These are phyloP conservation scores for Poecile atricapillus DNA, from an alignment of 2,113 vertebrate species.

Conservation along the genomic window DNA sequence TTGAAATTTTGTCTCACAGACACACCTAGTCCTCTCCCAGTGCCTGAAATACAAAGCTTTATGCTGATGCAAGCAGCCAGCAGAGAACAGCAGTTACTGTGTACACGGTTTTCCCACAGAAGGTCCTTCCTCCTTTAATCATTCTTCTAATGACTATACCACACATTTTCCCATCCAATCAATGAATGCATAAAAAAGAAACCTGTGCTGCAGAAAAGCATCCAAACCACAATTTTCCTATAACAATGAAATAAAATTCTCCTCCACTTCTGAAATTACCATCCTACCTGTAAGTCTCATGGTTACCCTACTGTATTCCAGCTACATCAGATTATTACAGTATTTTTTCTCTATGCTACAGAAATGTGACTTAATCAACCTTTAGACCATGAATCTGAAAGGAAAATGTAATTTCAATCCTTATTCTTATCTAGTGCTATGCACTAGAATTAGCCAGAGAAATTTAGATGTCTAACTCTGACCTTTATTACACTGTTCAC, in stretches of 20 bases:
- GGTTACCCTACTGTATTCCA: not conserved
- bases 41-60: not conserved
- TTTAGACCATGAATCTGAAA: not conserved
- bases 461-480: not conserved
- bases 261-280: not conserved
- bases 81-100: not conserved
- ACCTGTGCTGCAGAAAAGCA: not conserved
- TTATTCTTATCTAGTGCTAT: not conserved
- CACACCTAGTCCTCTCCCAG: not conserved
- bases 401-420: not conserved
- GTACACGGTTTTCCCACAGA: not conserved
- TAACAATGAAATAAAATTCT: not conserved
- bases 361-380: not conserved
- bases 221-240: not conserved
- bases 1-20: not conserved
- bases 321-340: not conserved
- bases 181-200: not conserved
- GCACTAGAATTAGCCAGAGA: not conserved
- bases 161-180: not conserved
- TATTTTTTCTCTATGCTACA: not conserved
- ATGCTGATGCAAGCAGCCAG: not conserved
- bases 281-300: not conserved
- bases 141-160: not conserved
- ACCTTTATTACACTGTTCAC: not conserved
- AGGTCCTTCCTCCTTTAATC: not conserved